These are phyloP conservation scores for Dasypolia templi DNA, from an alignment of 2,888 invertebrate species.

Conservation along the genomic window DNA sequence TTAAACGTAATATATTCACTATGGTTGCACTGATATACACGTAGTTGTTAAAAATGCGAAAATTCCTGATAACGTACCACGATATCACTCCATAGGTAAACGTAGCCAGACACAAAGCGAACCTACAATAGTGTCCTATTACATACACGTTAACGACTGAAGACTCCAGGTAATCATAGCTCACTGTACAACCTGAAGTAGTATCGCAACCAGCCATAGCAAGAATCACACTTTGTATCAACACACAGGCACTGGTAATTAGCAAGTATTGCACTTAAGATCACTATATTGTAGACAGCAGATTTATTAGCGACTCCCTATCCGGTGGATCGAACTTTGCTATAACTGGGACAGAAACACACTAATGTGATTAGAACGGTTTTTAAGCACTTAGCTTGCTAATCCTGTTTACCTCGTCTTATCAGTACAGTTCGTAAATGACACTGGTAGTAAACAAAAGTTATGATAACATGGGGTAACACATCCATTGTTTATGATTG, in stretches of 20 bases:
- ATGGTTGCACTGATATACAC: constrained; percentile 22
- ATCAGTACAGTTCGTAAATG: constrained; percentile 9
- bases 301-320: too few relatives aligned
- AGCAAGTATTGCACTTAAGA: too few relatives aligned
- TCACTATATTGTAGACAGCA: too few relatives aligned
- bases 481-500: too few relatives aligned
- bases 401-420: constrained; percentile 13
- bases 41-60: constrained; percentile 33
- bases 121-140: constrained; percentile 1
- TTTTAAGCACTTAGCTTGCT: constrained; percentile 10
- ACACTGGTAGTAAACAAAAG: constrained; percentile 8
- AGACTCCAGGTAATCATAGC: neutral
- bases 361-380: neutral
- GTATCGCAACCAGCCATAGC: too few relatives aligned
- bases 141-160: neutral
- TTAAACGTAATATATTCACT: constrained; percentile 31
- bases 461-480: too few relatives aligned
- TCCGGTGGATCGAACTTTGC: too few relatives aligned
- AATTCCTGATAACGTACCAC: constrained; percentile 32
- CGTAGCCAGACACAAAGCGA: constrained; percentile 7
- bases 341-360: too few relatives aligned
- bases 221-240: too few relatives aligned
- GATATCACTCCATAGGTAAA: constrained; percentile 38
- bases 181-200: neutral
- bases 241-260: too few relatives aligned